phyloP scores from a whole-genome alignment of 2,113 vertebrate species.

The Sminthopsis crassicaudata region DNA sequence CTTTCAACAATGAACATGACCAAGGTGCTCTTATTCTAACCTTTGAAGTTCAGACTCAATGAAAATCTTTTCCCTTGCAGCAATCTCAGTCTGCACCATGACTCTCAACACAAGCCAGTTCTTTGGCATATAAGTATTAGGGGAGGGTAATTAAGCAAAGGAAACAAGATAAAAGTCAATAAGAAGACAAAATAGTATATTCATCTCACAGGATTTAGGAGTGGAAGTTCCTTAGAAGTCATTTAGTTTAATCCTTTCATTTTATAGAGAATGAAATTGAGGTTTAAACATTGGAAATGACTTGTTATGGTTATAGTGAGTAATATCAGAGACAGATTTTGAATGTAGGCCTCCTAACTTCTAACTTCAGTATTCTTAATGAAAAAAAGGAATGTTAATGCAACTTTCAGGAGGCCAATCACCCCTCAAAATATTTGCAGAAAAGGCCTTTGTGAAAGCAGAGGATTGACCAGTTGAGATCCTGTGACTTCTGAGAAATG shows the following conservation, averaged over 20 bases:
- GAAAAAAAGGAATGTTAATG: not conserved
- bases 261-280: not conserved
- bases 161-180: not conserved
- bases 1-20: not conserved
- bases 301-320: not conserved
- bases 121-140: not conserved
- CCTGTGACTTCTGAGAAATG: not conserved
- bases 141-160: not conserved
- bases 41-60: not conserved
- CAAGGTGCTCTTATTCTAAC: not conserved
- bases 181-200: not conserved
- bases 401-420: not conserved
- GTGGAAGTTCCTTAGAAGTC: not conserved
- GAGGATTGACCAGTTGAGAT: not conserved
- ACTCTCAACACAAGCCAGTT: not conserved
- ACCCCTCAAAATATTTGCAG: not conserved
- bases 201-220: not conserved
- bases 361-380: not conserved
- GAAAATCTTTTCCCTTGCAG: not conserved
- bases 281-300: not conserved
- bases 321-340: not conserved
- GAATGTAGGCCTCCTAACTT: not conserved
- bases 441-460: not conserved
- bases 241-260: not conserved
- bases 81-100: not conserved